Base-by-base conservation (phyloP, 2,888 invertebrate genomes). In the Archips xylosteana region DNA sequence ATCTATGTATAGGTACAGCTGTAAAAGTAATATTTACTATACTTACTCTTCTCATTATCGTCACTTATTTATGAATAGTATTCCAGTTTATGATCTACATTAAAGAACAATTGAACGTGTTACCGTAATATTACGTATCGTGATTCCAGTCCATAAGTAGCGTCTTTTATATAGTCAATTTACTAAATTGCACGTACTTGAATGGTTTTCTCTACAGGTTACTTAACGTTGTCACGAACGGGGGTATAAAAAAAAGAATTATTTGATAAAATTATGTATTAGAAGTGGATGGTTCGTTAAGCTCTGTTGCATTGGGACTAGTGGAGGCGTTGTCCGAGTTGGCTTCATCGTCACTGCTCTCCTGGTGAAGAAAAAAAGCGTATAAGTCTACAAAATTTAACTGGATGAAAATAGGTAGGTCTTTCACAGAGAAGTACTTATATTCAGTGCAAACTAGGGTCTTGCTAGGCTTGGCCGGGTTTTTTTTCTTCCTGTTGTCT, bases 281-380 rank as follows among this genome's bases (percentile, higher is more conserved):
- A 23, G 74, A 74, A 1, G 74, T 74, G 42, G 70, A 75, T 15
- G 61, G 74, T 51, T 80, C 81, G 12, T 81, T 79, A 3, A 64
- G 61, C 32, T 81, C 82, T 6, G 75, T 76, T 3, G 76, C 74
- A 23, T 74, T 76, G 13, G 74, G 66, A 34, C 71, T 76, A 12
- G 66, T 66, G 12, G 57, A 77, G 5, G 85, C 89, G 13, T 87
- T 87, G 9, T 89, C 89, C 0, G 88, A 86, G 62, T 83, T 84
- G 0, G 80, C 83, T 4, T 87, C 87, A 6, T 87, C 89, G 3
- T 85, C 88, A 68, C 87, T 87, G 75, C 86, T 87, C 57, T 78
- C 80, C 65, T 87, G 83, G 79, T 85, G 78, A 76, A 79, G 12
- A 74, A 39, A 61, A 70, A 15, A 62, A 4, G 10, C 2, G 10